phyloP scores from a whole-genome alignment of 2,113 vertebrate species.

The Scomber colias region DNA sequence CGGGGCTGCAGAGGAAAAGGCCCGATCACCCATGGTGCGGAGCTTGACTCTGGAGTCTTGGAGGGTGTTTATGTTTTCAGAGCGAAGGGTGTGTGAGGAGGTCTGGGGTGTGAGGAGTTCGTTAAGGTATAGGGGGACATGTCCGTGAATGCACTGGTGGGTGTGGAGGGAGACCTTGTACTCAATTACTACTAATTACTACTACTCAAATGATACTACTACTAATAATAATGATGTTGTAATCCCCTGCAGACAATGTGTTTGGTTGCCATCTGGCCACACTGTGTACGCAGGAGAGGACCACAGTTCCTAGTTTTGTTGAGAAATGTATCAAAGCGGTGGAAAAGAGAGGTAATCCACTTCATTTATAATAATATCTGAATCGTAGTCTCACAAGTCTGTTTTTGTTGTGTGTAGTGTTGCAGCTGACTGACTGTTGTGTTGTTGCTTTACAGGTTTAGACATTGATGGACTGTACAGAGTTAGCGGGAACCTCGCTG shows the following conservation, averaged over 20 bases:
- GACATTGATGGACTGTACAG: slow-evolving; percentile 95
- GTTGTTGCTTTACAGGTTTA: slow-evolving; percentile 81
- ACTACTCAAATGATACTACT: neutral
- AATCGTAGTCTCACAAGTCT: neutral
- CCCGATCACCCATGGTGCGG: too few species aligned
- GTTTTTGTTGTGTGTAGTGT: neutral
- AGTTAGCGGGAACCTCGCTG: slow-evolving; percentile 95
- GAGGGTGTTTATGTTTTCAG: too few species aligned
- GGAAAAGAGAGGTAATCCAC: slow-evolving; percentile 88
- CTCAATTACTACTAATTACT: neutral
- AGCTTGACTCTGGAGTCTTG: too few species aligned
- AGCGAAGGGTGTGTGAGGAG: too few species aligned
- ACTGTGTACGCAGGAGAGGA: slow-evolving; percentile 89
- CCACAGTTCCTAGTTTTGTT: slow-evolving; percentile 89
- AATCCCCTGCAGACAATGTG: slow-evolving; percentile 88
- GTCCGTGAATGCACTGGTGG: too few species aligned
- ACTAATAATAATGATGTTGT: neutral
- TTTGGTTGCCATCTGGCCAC: slow-evolving; percentile 90
- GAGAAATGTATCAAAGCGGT: slow-evolving; percentile 90
- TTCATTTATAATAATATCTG: neutral
- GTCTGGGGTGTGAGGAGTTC: too few species aligned
- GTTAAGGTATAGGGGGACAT: too few species aligned
- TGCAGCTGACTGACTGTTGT: neutral
- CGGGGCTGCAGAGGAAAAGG: too few species aligned
- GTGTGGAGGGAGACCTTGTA: too few species aligned